Evolutionary conservation across 2,113 vertebrate species (phyloP), one percentile per base, ranked within the genome.

Genomic region (Speoplatyrhinus poulsoni): DNA sequence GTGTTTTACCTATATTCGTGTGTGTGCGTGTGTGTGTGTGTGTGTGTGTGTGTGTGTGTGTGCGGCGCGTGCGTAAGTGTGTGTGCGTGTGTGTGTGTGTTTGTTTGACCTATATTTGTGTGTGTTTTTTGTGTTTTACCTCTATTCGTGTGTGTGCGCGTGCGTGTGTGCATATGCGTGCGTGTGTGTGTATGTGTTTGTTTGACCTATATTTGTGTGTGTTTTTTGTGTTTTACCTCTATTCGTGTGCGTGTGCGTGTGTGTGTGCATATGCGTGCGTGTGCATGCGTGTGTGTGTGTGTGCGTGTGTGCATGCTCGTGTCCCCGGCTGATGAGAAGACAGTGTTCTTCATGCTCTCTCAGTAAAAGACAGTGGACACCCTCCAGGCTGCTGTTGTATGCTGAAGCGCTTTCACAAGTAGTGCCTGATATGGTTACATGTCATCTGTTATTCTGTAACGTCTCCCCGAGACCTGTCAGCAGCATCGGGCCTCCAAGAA

Each of bases 321-420:
- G 33, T 79, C 60, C 59, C 63, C 64, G 66, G 64, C 63, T 32
- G 6, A 65, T 79, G 19, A 52, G 48, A 70, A 19, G 7, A 16
- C 47, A 6, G 11, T 48, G 50, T 41, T 73, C 13, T 73, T 63
- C 52, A 65, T 59, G 67, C 19, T n/a, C 47, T 33, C 26, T 12
- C 48, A 16, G 60, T 60, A 36, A 46, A 65, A 80, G 60, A 73
- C 54, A 74, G 56, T 36, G 48, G 68, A 80, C 71, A 56, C 84
- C 80, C 47, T 32, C 70, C 13, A 74, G 6, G 70, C 67, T 59
- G 82, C 86, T 55, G 52, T 68, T 86, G 68, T 67, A 26, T 32
- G 69, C 60, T 59, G 69, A 69, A 72, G 67, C 16, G 13, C 56
- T 69, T 55, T 48, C 46, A 53, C 13, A 65, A 70, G 6, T 10